Evolutionary conservation across 2,888 invertebrate genomes (phyloP).

Genomic region (Tetrapedia diversipes): DNA sequence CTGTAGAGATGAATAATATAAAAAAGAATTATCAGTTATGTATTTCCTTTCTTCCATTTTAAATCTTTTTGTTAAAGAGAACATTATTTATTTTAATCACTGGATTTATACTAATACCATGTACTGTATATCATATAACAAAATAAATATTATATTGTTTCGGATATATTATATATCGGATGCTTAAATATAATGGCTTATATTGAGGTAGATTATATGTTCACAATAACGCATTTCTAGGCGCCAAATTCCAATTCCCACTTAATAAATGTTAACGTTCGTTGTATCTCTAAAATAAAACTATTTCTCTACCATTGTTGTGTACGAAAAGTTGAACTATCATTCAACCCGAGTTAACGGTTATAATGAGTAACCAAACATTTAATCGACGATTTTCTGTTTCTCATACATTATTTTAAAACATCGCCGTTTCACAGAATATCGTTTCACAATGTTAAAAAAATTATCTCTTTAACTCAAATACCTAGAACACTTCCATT

Average conservation of each 20-base stretch:
- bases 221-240: conserved; percentile 10
- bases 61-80: conserved; percentile 28
- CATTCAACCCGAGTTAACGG: neutral
- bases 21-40: conserved; percentile 21
- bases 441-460: neutral
- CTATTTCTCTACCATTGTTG: neutral
- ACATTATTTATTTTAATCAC: conserved; percentile 3
- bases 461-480: neutral
- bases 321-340: neutral
- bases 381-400: neutral
- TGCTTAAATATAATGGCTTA: conserved; percentile 40
- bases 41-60: conserved; percentile 16
- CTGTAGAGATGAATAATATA: conserved; percentile 15
- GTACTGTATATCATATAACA: conserved; percentile 30
- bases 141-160: conserved; percentile 55
- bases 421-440: neutral
- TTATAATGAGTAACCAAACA: neutral
- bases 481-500: neutral
- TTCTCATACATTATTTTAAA: neutral
- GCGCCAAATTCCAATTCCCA: conserved; percentile 19
- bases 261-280: conserved; percentile 6
- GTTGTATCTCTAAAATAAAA: conserved; percentile 2
- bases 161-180: too few species aligned
- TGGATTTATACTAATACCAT: conserved; percentile 24
- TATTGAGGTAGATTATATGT: conserved; percentile 50